phyloP scores from a whole-genome alignment of 2,113 vertebrate genomes.

The Chaetodon auriga region DNA sequence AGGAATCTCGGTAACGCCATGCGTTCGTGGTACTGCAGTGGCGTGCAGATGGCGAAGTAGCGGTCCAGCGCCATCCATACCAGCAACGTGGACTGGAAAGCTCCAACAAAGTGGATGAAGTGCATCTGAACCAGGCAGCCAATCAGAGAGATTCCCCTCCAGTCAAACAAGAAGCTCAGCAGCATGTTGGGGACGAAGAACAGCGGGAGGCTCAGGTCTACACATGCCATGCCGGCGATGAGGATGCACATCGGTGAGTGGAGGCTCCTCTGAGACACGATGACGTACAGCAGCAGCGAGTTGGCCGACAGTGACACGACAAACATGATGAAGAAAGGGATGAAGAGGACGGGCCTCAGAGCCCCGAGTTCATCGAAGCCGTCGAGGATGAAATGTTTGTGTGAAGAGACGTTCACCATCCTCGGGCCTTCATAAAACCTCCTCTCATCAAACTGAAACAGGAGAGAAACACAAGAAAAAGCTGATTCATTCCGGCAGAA shows the following conservation, averaged over 20 bases:
- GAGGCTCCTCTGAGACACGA: conserved; percentile 41
- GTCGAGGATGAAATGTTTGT: conserved; percentile 16
- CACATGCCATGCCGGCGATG: conserved; percentile 35
- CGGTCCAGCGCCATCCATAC: neutral
- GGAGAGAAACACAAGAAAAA: too few species aligned
- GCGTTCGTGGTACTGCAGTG: too few species aligned
- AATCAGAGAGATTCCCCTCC: conserved; percentile 48
- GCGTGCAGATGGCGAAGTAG: too few species aligned
- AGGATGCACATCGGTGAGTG: conserved; percentile 62
- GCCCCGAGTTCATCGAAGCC: conserved; percentile 24
- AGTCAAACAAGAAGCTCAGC: conserved; percentile 55
- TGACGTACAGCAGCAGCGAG: too few species aligned
- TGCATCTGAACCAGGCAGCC: conserved; percentile 59
- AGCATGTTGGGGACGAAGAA: conserved; percentile 53
- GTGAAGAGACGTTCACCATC: conserved; percentile 30
- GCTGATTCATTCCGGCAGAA: too few species aligned
- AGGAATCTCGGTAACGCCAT: neutral
- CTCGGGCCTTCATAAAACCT: too few species aligned
- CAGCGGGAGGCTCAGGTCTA: conserved; percentile 1
- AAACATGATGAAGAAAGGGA: too few species aligned
- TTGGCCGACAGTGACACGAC: too few species aligned
- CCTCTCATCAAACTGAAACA: too few species aligned
- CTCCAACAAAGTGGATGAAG: neutral
- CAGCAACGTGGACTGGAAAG: conserved; percentile 39
- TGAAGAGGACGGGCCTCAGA: too few species aligned